Conservation (phyloP, 2,888 invertebrate species). For the Callimorpha dominula region DNA sequence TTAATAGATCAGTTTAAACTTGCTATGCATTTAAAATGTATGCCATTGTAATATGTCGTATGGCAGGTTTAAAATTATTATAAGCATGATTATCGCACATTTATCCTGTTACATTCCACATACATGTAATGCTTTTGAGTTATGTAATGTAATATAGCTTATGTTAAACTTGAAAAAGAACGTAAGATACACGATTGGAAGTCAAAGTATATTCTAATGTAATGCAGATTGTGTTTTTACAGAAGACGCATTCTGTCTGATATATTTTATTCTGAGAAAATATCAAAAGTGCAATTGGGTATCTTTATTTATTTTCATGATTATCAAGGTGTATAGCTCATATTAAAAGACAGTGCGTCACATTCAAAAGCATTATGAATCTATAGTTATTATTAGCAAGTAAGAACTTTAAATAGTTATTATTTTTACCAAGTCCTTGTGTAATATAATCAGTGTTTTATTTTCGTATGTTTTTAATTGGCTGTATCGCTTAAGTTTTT, state of each 20-base stretch:
- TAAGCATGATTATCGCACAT: slow-evolving; percentile 50
- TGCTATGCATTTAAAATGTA: slow-evolving; percentile 25
- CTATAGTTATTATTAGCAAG: slow-evolving; percentile 41
- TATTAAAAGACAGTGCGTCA: slow-evolving; percentile 4
- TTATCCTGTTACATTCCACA: slow-evolving; percentile 27
- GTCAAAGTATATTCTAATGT: not conserved
- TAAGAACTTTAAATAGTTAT: slow-evolving; percentile 38
- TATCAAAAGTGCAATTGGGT: not conserved
- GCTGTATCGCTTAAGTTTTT: slow-evolving; percentile 51
- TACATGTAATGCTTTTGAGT: slow-evolving; percentile 40
- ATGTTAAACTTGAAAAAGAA: not conserved
- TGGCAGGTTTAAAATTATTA: slow-evolving; percentile 34
- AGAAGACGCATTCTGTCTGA: not conserved
- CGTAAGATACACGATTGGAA: not conserved
- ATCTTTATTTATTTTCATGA: not conserved
- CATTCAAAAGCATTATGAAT: slow-evolving; percentile 41
- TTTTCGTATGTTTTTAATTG: slow-evolving; percentile 51
- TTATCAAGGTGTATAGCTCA: not conserved
- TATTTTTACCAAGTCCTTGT: slow-evolving; percentile 37
- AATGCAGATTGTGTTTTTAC: not conserved
- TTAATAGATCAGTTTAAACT: slow-evolving; percentile 32
- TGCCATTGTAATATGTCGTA: slow-evolving; percentile 15
- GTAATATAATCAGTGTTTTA: slow-evolving; percentile 50
- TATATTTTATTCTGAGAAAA: too few relatives aligned
- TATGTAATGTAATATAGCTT: not conserved